Conservation (phyloP, 2,113 vertebrate genomes). For the Pontoporia blainvillei region DNA sequence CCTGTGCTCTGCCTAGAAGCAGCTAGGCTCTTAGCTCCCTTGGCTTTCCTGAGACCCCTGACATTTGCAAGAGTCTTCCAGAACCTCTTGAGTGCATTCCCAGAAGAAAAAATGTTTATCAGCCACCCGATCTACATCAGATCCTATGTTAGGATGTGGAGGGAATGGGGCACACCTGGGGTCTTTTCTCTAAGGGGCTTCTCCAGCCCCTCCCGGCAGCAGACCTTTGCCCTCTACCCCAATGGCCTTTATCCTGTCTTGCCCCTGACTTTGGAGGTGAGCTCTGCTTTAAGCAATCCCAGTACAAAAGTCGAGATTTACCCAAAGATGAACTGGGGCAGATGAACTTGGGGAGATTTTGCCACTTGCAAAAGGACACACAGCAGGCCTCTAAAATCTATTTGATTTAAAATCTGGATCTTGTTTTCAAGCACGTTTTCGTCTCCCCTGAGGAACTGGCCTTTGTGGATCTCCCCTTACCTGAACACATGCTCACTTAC, state of each 20-base stretch:
- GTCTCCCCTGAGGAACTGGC: not conserved
- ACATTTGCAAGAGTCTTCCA: not conserved
- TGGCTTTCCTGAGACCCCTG: not conserved
- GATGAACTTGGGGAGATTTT: not conserved
- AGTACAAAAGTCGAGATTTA: not conserved
- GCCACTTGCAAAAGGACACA: not conserved
- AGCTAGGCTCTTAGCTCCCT: not conserved
- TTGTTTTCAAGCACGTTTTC: not conserved
- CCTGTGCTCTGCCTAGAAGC: not conserved
- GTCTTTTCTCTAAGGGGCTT: not conserved
- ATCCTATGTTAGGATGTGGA: not conserved
- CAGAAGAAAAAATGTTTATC: not conserved
- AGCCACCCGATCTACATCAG: not conserved
- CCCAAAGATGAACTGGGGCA: not conserved
- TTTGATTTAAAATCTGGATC: constrained; percentile 1
- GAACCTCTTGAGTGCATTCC: not conserved
- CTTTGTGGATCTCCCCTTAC: not conserved
- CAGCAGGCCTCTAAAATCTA: not conserved
- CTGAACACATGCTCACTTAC: not conserved
- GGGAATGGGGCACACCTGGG: rapidly evolving
- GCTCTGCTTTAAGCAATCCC: not conserved
- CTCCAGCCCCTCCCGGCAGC: not conserved
- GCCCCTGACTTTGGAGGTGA: not conserved
- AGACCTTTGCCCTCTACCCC: not conserved
- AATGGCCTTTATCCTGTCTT: not conserved